Conservation (phyloP, 2,797 vertebrate species). For the Argyrosomus regius region DNA sequence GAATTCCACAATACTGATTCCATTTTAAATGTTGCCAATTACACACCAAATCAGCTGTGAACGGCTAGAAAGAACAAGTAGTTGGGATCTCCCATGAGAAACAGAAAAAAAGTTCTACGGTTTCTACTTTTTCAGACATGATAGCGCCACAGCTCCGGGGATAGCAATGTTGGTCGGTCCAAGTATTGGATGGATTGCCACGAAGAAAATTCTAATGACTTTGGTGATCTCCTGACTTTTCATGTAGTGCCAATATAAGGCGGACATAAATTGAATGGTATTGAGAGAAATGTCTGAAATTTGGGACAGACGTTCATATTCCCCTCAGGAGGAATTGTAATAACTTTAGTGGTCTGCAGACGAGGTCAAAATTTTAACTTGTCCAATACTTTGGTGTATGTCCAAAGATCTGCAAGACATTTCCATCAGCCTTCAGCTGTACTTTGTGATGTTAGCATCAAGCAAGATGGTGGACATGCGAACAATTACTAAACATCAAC, state of each 20-base stretch:
- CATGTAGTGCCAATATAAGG: constrained; percentile 1
- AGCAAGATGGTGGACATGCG: not conserved
- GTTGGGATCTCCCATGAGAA: not conserved
- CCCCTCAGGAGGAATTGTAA: constrained; percentile 26
- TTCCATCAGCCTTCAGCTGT: not conserved
- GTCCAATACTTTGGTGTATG: not conserved
- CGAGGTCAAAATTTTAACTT: constrained; percentile 5
- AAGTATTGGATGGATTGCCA: not conserved
- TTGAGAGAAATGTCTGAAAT: constrained; percentile 32
- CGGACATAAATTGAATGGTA: constrained; percentile 11
- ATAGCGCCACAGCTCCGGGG: not conserved
- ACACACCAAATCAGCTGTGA: constrained; percentile 4
- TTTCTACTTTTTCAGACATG: not conserved
- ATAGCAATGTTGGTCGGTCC: not conserved
- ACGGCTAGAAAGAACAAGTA: not conserved
- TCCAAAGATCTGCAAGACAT: not conserved
- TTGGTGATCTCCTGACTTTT: constrained; percentile 34
- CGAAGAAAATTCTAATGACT: constrained; percentile 36
- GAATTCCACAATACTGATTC: not conserved
- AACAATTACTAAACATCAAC: not conserved
- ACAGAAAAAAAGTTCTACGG: not conserved
- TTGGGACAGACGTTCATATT: not conserved
- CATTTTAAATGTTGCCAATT: not conserved
- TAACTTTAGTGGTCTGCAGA: constrained; percentile 18
- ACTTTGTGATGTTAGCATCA: not conserved